phyloP scores from a whole-genome alignment of 2,888 invertebrate species.

The Sminthurinus aureus region DNA sequence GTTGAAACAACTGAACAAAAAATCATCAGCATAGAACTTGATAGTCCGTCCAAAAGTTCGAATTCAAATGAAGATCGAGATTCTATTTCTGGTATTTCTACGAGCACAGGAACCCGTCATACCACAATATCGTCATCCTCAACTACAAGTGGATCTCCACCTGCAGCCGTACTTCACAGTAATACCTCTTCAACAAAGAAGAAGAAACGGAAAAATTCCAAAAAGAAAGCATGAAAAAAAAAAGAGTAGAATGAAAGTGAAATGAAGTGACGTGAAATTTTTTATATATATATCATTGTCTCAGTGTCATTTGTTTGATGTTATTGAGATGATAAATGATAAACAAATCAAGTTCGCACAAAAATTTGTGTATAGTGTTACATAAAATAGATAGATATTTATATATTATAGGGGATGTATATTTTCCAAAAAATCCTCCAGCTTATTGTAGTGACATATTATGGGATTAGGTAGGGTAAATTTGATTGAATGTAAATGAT shows the following conservation, averaged over 20 bases:
- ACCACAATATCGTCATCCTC: constrained; percentile 35
- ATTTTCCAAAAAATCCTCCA: no score
- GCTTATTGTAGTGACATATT: no score
- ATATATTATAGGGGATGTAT: no score
- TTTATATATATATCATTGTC: no score
- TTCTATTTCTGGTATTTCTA: neutral
- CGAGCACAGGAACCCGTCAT: constrained; percentile 18
- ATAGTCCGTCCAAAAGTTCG: constrained; percentile 65
- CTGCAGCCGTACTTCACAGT: neutral
- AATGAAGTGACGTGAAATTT: no score
- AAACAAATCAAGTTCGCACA: no score
- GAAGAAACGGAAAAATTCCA: constrained; percentile 41
- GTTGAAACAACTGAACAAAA: constrained; percentile 91
- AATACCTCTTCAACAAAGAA: constrained; percentile 43
- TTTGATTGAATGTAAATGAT: no score
- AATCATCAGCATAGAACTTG: constrained; percentile 87
- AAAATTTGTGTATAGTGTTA: no score
- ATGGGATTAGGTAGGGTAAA: no score
- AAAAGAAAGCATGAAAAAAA: constrained; percentile 11
- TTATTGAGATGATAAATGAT: no score
- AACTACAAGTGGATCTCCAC: constrained; percentile 30
- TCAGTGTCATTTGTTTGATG: no score
- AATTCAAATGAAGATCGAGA: constrained; percentile 36
- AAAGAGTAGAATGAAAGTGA: neutral
- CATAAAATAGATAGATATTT: no score